These are phyloP conservation scores for Benthosema pterotum DNA, from an alignment of 2,797 vertebrate genomes.

Conservation along the genomic window DNA sequence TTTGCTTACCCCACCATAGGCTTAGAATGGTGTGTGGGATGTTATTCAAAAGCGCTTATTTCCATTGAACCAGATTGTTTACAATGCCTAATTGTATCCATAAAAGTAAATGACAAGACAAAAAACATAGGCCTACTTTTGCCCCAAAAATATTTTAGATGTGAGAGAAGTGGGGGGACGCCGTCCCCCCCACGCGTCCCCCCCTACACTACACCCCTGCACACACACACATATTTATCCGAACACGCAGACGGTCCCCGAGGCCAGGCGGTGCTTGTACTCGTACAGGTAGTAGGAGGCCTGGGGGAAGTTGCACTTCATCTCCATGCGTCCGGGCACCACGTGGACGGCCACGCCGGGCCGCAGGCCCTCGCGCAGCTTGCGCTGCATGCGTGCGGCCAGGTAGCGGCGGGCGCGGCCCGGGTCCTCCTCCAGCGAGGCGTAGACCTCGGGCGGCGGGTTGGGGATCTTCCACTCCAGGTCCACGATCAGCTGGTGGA, in stretches of 20 bases:
- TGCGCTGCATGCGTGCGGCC: slow-evolving; percentile 74
- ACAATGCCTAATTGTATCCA: too few species aligned
- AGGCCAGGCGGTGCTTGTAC: slow-evolving; percentile 79
- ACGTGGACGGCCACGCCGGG: slow-evolving; percentile 70
- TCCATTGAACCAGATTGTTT: too few species aligned
- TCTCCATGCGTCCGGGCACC: slow-evolving; percentile 76
- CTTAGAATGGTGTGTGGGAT: too few species aligned
- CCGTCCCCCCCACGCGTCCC: not conserved
- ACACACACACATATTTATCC: too few species aligned
- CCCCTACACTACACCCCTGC: not conserved
- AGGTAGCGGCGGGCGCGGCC: slow-evolving; percentile 71
- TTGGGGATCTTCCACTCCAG: slow-evolving; percentile 83
- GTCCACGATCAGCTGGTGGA: slow-evolving; percentile 79
- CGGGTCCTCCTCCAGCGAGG: slow-evolving; percentile 76
- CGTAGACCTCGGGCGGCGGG: slow-evolving; percentile 77
- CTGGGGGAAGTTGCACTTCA: slow-evolving; percentile 76
- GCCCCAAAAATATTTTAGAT: too few species aligned
- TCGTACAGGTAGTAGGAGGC: slow-evolving; percentile 77
- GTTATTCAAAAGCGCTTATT: too few species aligned
- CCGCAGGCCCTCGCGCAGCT: slow-evolving; percentile 76
- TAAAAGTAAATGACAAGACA: too few species aligned
- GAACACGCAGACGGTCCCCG: slow-evolving; percentile 79
- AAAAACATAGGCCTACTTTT: too few species aligned
- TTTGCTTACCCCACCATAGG: too few species aligned
- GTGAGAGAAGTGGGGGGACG: too few species aligned